Percentiles rank a stretch among this genome's conserved stretches.
phyloP scores from a whole-genome alignment of 2,888 invertebrate species.

The Boloria selene region DNA sequence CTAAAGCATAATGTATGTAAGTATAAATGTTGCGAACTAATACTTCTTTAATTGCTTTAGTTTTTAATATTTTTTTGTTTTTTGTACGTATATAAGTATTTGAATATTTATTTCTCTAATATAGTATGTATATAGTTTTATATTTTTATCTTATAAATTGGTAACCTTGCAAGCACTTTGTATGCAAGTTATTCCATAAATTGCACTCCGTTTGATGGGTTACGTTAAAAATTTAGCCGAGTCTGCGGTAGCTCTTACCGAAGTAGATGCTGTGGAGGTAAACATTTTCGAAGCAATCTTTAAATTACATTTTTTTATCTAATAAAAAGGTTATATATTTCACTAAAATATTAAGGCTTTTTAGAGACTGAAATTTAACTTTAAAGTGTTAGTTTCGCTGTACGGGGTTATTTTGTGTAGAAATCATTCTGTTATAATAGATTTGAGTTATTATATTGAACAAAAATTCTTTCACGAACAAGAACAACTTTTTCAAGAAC shows the following conservation, averaged over 20 bases:
- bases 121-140: background rate
- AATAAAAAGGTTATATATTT: slow-evolving; percentile 13
- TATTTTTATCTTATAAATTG: slow-evolving; percentile 32
- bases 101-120: too few species aligned
- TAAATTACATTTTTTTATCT: slow-evolving; percentile 34
- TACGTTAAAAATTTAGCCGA: slow-evolving; percentile 43
- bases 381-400: background rate
- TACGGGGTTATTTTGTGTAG: slow-evolving; percentile 2
- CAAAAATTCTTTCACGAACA: too few species aligned
- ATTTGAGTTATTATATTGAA: background rate
- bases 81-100: background rate
- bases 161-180: slow-evolving; percentile 32
- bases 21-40: slow-evolving; percentile 25
- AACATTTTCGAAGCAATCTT: slow-evolving; percentile 39
- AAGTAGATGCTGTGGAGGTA: slow-evolving; percentile 35
- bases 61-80: background rate
- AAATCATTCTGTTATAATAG: slow-evolving; percentile 1
- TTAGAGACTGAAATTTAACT: slow-evolving; percentile 3
- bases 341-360: slow-evolving; percentile 10
- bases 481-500: too few species aligned
- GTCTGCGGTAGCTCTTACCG: slow-evolving; percentile 40
- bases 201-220: slow-evolving; percentile 54
- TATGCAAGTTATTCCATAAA: slow-evolving; percentile 50
- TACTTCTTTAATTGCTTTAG: background rate
- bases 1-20: slow-evolving; percentile 13